Evolutionary conservation across 2,113 vertebrate genomes (phyloP).

Genomic region (Leuciscus idus): DNA sequence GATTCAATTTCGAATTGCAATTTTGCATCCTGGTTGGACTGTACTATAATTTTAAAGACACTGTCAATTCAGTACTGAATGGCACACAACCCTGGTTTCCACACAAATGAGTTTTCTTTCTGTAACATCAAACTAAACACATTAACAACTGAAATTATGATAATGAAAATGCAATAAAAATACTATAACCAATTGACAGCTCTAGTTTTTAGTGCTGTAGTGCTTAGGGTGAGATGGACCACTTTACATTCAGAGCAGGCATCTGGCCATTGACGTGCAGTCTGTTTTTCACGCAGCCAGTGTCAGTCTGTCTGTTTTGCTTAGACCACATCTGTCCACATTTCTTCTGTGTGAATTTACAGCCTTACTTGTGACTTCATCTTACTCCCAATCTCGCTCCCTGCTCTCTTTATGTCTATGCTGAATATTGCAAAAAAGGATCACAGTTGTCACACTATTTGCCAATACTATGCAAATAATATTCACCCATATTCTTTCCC

Average conservation of each 20-base stretch:
- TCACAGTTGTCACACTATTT: constrained; percentile 3
- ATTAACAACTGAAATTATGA: neutral
- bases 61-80: neutral
- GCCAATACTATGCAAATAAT: constrained; percentile 1
- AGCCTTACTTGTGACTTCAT: neutral
- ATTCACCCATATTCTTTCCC: constrained; percentile 2
- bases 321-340: constrained; percentile 5
- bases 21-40: neutral
- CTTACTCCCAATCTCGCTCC: constrained; percentile 2
- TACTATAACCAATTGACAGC: neutral
- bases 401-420: neutral
- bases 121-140: neutral
- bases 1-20: neutral
- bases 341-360: constrained; percentile 30
- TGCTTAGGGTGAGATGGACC: neutral
- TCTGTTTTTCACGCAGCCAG: constrained; percentile 16
- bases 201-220: neutral
- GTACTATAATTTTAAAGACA: neutral
- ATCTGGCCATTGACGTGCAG: neutral
- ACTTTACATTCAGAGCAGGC: constrained; percentile 9
- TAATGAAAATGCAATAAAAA: neutral
- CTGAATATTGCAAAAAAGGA: neutral
- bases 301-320: constrained; percentile 31
- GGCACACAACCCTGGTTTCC: neutral
- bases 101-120: neutral